Evolutionary conservation across 2,888 invertebrate genomes (phyloP).

Genomic region (Ichneumoninae sp.): DNA sequence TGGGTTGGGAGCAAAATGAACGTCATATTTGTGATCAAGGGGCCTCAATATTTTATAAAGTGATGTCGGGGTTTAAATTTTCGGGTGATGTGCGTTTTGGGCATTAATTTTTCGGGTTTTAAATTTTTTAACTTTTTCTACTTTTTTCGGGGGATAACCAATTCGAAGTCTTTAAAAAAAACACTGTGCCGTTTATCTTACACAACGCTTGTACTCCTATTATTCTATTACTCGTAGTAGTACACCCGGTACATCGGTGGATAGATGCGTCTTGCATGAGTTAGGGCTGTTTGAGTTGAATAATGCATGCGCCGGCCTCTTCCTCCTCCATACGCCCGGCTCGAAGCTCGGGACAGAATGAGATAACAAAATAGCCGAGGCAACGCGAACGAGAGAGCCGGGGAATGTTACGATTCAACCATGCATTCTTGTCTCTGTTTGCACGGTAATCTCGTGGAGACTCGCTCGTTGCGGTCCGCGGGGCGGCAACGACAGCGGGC

Average conservation of each 20-base stretch:
- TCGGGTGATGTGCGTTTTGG: no score
- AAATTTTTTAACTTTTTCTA: no score
- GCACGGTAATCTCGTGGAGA: constrained; percentile 77
- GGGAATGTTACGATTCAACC: constrained; percentile 49
- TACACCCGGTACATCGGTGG: constrained; percentile 28
- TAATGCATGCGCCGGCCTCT: constrained; percentile 80
- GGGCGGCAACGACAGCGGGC: constrained; percentile 12
- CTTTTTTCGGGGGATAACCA: no score
- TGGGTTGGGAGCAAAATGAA: no score
- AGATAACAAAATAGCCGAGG: constrained; percentile 41
- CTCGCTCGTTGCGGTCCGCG: constrained; percentile 70
- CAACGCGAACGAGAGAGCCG: constrained; percentile 36
- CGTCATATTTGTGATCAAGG: no score
- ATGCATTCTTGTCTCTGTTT: constrained; percentile 78
- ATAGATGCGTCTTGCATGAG: constrained; percentile 80
- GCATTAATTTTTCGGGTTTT: no score
- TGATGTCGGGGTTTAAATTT: no score
- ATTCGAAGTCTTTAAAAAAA: neutral
- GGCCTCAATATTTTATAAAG: no score
- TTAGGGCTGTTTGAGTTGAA: constrained; percentile 80
- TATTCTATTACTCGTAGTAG: constrained; percentile 20
- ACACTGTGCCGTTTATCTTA: constrained; percentile 5
- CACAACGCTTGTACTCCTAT: neutral
- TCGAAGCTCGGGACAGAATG: constrained; percentile 14
- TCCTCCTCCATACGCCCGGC: constrained; percentile 74